Evolutionary conservation across 2,113 vertebrate genomes (phyloP).

Genomic region (Rhynchopsitta pachyrhyncha): DNA sequence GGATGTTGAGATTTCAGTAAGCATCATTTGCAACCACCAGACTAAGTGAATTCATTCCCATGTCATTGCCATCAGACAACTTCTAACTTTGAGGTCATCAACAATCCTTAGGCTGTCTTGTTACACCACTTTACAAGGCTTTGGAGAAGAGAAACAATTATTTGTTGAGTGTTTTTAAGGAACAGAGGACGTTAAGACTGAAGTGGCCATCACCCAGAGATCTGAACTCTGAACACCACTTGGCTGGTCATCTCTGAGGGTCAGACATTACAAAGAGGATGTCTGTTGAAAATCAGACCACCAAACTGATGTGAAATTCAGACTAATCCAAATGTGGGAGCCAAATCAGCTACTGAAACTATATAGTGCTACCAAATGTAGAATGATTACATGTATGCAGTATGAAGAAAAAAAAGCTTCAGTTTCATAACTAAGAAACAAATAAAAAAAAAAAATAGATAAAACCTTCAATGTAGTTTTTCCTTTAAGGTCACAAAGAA

Average conservation of each 20-base stretch:
- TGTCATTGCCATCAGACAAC: background rate
- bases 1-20: background rate
- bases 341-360: slow-evolving; percentile 34
- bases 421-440: background rate
- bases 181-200: background rate
- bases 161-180: background rate
- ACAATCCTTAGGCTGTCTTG: background rate
- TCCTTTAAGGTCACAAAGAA: background rate
- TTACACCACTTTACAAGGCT: background rate
- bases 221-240: slow-evolving; percentile 3
- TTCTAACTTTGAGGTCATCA: background rate
- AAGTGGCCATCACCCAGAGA: background rate
- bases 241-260: background rate
- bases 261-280: background rate
- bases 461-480: background rate
- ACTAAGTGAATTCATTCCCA: background rate
- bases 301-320: background rate
- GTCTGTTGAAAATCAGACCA: slow-evolving; percentile 32
- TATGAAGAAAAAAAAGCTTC: background rate
- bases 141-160: background rate
- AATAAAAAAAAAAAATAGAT: background rate
- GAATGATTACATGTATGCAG: background rate
- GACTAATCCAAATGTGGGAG: background rate
- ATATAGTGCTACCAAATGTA: background rate
- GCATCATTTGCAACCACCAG: background rate